Evolutionary conservation across 30 jellyfish, hydroid and myxozoan genomes (phyloP), one percentile per base, ranked within the genome.

Genomic region (Cassiopea andromeda): DNA sequence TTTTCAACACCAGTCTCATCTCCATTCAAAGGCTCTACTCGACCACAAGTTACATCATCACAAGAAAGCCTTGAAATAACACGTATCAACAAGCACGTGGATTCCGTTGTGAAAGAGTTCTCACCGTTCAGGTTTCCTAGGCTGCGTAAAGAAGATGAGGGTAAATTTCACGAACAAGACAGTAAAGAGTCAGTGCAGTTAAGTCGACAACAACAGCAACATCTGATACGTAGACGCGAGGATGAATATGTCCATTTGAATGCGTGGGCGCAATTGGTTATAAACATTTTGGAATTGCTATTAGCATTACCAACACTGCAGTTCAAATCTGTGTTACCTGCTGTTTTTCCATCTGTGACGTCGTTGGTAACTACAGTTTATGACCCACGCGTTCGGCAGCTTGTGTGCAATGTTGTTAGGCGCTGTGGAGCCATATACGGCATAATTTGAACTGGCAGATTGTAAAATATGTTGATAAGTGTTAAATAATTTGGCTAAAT

Each of bases 401-500:
- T 96, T 69, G 99, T 96, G 8, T 96, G 99, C 69, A 97, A 91
- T 50, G 99, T 96, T 17, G 97, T 96, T 18, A 81, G 99, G 84
- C 93, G 99, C 59, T 96, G 99, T 77, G 99, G 99, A 18, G 92
- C 99, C 1, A 96, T 96, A 48, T 96, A 96, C 84, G 99, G 99
- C 9, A 96, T 96, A 58, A 75, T 96, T 44, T 96, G 84, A 90
- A 47, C 8, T 27, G 2, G 73, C 15, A 64, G 73, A 64, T 64
- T 64, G 73, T 64, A 64, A 9, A 14, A 9, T 54, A 61, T 48
- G 85, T 7, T 50, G 73, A 64, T 64, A 17, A 64, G 15, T 27
- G 15, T 64, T 64, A 27, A 5, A 46, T 4, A 0, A 43, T 68
- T 68, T 68, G 45, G 77, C 47, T 17, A 68, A 68, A 27, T 27